Percentiles rank a stretch among this genome's conserved stretches.
Evolutionary conservation across 2,888 invertebrate species (phyloP).

Genomic region (Phortica magna): DNA sequence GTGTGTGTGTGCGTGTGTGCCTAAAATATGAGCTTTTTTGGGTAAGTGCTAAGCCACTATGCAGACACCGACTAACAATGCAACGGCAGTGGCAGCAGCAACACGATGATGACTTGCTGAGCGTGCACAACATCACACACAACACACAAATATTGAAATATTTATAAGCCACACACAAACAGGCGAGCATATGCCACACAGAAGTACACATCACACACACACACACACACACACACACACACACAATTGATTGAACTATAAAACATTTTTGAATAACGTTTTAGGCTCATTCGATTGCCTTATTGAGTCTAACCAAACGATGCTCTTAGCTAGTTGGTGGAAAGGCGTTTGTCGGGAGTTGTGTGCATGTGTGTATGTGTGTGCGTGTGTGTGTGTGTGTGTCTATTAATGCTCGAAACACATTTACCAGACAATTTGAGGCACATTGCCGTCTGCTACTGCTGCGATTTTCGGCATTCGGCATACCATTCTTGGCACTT

Average conservation of each 20-base stretch:
- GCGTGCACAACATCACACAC: conserved; percentile 51
- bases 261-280: conserved; percentile 72
- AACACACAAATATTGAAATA: conserved; percentile 70
- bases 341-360: not conserved
- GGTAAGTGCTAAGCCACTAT: conserved; percentile 14
- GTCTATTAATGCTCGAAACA: conserved; percentile 20
- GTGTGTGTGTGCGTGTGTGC: not conserved
- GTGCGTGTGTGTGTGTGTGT: not conserved
- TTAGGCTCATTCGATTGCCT: conserved; percentile 52
- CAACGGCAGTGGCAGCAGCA: not conserved
- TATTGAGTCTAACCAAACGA: not conserved
- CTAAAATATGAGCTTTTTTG: not conserved
- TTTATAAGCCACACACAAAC: conserved; percentile 59
- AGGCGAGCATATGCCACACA: conserved; percentile 7
- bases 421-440: conserved; percentile 47
- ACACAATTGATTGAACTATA: conserved; percentile 71
- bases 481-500: conserved; percentile 44
- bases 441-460: conserved; percentile 34
- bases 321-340: not conserved
- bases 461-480: conserved; percentile 40
- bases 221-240: conserved; percentile 59
- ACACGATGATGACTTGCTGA: conserved; percentile 14
- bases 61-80: conserved; percentile 24
- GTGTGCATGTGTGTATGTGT: not conserved
- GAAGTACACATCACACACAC: conserved; percentile 37